Percentiles rank a stretch among this genome's conserved stretches.
Evolutionary conservation across 2,888 invertebrate genomes (phyloP).

Genomic region (Mayetiola destructor): DNA sequence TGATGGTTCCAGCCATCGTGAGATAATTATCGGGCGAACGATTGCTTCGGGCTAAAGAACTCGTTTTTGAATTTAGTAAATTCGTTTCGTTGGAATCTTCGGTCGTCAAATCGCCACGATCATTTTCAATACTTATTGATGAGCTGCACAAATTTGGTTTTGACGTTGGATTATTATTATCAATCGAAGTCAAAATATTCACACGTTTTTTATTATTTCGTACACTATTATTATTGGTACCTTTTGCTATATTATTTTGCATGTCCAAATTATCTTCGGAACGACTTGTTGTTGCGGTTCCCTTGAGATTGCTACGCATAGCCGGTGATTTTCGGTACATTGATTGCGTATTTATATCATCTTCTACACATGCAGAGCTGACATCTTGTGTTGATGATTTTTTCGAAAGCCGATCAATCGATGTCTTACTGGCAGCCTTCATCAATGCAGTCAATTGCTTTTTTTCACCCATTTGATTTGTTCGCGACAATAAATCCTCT

Average conservation of each 20-base stretch:
- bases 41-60: slow-evolving; percentile 23
- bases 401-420: slow-evolving; percentile 24
- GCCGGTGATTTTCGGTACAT: slow-evolving; percentile 29
- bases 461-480: slow-evolving; percentile 21
- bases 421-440: slow-evolving; percentile 35
- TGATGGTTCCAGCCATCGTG: slow-evolving; percentile 59
- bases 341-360: slow-evolving; percentile 30
- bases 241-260: slow-evolving; percentile 24
- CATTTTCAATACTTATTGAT: slow-evolving; percentile 26
- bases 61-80: background rate
- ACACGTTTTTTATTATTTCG: slow-evolving; percentile 45
- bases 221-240: slow-evolving; percentile 33
- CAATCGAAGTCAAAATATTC: slow-evolving; percentile 39
- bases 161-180: slow-evolving; percentile 3
- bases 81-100: slow-evolving; percentile 21
- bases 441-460: slow-evolving; percentile 18
- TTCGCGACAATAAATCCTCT: slow-evolving; percentile 31
- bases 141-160: slow-evolving; percentile 5
- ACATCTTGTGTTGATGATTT: background rate
- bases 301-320: slow-evolving; percentile 23
- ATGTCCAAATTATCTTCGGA: slow-evolving; percentile 32
- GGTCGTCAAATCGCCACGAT: slow-evolving; percentile 31
- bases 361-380: slow-evolving; percentile 21
- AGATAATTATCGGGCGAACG: slow-evolving; percentile 41
- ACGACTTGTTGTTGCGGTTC: slow-evolving; percentile 34